These are phyloP conservation scores for Nomada ferruginata DNA, from an alignment of 2,888 invertebrate species.

Conservation along the genomic window DNA sequence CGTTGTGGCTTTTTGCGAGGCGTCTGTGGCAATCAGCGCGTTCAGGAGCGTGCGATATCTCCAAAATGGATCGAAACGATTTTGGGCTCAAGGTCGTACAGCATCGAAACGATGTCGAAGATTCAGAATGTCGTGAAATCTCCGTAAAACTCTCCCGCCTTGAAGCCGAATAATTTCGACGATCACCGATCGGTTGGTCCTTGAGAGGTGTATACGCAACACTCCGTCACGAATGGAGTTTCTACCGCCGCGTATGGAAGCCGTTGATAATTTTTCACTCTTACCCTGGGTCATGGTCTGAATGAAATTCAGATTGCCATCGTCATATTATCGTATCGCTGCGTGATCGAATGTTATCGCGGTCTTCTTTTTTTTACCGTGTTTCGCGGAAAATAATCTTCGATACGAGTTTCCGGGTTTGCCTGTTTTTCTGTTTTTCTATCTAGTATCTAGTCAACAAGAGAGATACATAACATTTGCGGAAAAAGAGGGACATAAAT, in stretches of 20 bases:
- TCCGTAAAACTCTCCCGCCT: constrained; percentile 36
- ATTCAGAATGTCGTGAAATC: constrained; percentile 62
- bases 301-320: constrained; percentile 60
- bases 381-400: constrained; percentile 8
- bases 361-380: neutral
- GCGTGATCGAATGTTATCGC: constrained; percentile 33
- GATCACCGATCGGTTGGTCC: constrained; percentile 34
- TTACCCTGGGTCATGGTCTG: constrained; percentile 65
- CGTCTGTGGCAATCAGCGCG: constrained; percentile 47
- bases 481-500: neutral
- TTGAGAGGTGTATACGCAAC: constrained; percentile 37
- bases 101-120: constrained; percentile 53
- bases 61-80: constrained; percentile 80
- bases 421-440: neutral
- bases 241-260: constrained; percentile 21
- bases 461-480: neutral
- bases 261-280: constrained; percentile 61
- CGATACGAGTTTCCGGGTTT: neutral
- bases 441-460: neutral
- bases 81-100: constrained; percentile 78
- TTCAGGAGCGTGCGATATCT: constrained; percentile 70
- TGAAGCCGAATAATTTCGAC: constrained; percentile 53
- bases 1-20: constrained; percentile 37
- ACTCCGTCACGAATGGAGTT: constrained; percentile 16
- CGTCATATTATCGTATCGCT: constrained; percentile 43